Percentiles rank a stretch among this genome's conserved stretches.
Conservation (phyloP, 2,113 vertebrate species). For the Nyctereutes procyonoides region DNA sequence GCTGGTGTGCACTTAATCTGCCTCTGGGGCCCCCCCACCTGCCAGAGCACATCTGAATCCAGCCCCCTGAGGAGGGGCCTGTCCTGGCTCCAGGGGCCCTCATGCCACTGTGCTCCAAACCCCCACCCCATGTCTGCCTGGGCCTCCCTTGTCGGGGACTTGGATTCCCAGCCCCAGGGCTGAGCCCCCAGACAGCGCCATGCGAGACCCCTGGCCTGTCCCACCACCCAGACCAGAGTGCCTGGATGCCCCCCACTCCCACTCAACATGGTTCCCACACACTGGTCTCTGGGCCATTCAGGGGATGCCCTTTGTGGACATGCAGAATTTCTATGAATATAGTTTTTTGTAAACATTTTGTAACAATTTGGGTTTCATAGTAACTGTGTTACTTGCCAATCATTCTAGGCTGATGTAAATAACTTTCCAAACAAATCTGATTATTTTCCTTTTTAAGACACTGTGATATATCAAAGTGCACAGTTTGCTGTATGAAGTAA, state of each 20-base stretch:
- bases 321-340: conserved; percentile 99
- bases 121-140: conserved; percentile 64
- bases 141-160: conserved; percentile 18
- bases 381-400: conserved; percentile 97
- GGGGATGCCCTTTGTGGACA: conserved; percentile 96
- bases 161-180: conserved; percentile 12
- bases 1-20: not conserved
- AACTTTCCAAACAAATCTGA: conserved; percentile 90
- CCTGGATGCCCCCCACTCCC: conserved; percentile 71
- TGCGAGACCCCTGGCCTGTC: conserved; percentile 56
- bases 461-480: conserved; percentile 99
- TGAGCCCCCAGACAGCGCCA: conserved; percentile 57
- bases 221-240: conserved; percentile 79
- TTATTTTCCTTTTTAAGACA: conserved; percentile 99
- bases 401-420: conserved; percentile 93
- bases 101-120: conserved; percentile 76
- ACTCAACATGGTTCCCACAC: conserved; percentile 81
- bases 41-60: conserved; percentile 39
- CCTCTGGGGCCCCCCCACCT: not conserved
- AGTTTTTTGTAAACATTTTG: conserved; percentile 99
- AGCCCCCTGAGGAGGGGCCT: not conserved
- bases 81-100: conserved; percentile 44
- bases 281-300: conserved; percentile 87
- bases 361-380: conserved; percentile 97
- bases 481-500: conserved; percentile 99